phyloP scores from a whole-genome alignment of 2,888 invertebrate species.

The Apamea crenata region DNA sequence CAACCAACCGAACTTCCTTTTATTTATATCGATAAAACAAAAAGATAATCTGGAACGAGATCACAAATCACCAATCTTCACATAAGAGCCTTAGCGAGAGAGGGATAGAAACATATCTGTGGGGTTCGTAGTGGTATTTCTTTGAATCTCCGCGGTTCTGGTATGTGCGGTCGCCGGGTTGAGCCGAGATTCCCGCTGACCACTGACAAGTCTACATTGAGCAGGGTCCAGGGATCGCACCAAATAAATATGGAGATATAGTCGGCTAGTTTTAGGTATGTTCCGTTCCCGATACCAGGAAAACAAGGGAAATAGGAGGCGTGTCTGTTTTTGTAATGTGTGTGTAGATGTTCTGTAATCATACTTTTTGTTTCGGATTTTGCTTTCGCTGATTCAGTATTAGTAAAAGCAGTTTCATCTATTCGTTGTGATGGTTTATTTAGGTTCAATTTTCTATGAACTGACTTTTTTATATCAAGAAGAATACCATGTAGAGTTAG shows the following conservation, averaged over 20 bases:
- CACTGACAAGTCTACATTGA: conserved; percentile 78
- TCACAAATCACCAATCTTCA: conserved; percentile 57
- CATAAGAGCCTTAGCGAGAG: conserved; percentile 66
- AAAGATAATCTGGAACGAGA: conserved; percentile 60
- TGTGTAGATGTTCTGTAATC: conserved; percentile 25
- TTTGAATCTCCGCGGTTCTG: conserved; percentile 80
- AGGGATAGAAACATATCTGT: conserved; percentile 73
- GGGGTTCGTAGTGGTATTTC: conserved; percentile 79
- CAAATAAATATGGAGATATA: conserved; percentile 66
- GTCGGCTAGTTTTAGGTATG: conserved; percentile 63
- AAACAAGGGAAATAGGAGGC: conserved; percentile 43
- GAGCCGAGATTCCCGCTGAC: conserved; percentile 85
- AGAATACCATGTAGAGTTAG: not conserved
- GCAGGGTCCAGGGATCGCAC: conserved; percentile 72
- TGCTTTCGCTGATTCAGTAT: conserved; percentile 19
- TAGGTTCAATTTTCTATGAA: not conserved
- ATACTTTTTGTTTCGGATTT: conserved; percentile 12
- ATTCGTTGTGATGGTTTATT: not conserved
- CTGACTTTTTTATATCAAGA: not conserved
- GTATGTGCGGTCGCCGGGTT: conserved; percentile 83
- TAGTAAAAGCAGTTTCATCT: conserved; percentile 4
- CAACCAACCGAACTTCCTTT: conserved; percentile 50
- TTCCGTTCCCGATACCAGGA: conserved; percentile 39
- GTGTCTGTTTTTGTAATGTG: conserved; percentile 39
- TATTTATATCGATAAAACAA: conserved; percentile 61